Percentiles rank a stretch among this genome's conserved stretches.
These are phyloP conservation scores for Benitochromis conjunctus DNA, from an alignment of 2,113 vertebrate genomes.

Conservation along the genomic window DNA sequence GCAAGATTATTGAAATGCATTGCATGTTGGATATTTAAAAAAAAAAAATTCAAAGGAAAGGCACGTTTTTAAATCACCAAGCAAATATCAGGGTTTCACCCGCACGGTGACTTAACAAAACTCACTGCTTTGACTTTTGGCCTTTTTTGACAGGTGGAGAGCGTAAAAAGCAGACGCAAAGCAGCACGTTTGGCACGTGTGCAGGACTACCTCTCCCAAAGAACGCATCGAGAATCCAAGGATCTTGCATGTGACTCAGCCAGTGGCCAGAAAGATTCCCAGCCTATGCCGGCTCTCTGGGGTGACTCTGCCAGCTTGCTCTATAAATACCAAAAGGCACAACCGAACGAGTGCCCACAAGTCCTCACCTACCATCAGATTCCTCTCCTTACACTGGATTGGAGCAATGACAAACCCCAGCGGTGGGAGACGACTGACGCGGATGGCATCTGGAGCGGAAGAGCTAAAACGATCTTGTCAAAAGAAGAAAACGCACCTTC, in stretches of 20 bases:
- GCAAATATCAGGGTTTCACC: not conserved
- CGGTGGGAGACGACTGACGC: not conserved
- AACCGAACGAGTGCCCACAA: conserved; percentile 1
- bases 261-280: not conserved
- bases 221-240: not conserved
- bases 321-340: conserved; percentile 7
- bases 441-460: conserved; percentile 13
- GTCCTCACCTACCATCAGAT: conserved; percentile 68
- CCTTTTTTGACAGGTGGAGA: conserved; percentile 62
- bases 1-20: not conserved
- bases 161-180: conserved; percentile 41
- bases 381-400: conserved; percentile 61
- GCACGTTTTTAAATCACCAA: not conserved
- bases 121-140: not conserved
- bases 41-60: not conserved
- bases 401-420: conserved; percentile 36
- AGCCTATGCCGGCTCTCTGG: not conserved
- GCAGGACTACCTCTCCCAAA: conserved; percentile 47
- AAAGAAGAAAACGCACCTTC: conserved; percentile 3
- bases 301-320: not conserved
- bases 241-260: conserved; percentile 4
- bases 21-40: not conserved
- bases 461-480: conserved; percentile 4
- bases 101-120: not conserved
- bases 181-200: conserved; percentile 36